A percentile compares a stretch with the other conserved stretches of the same genome.
Evolutionary conservation across 2,888 invertebrate genomes (phyloP).

Genomic region (Chelonus formosanus): DNA sequence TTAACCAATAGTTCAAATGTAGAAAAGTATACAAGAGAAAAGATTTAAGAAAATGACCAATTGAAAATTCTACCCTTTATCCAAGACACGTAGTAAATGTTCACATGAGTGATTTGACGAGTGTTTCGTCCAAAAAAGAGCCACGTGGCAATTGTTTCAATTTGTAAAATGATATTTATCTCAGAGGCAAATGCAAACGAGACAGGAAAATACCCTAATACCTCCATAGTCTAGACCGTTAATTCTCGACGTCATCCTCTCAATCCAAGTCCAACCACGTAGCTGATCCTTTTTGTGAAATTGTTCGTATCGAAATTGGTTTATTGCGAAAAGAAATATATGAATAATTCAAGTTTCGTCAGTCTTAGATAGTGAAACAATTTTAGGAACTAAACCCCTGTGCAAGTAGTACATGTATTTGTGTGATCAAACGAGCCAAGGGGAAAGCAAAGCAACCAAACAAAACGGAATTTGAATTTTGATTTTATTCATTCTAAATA

Average conservation of each 20-base stretch:
- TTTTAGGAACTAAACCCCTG: conserved; percentile 41
- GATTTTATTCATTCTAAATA: no score
- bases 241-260: conserved; percentile 23
- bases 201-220: conserved; percentile 8
- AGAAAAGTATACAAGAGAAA: no score
- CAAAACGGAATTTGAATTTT: no score
- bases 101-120: no score
- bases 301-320: conserved; percentile 58
- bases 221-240: conserved; percentile 25
- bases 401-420: background rate
- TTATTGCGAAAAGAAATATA: conserved; percentile 59
- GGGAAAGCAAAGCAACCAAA: no score
- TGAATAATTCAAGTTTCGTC: conserved; percentile 61
- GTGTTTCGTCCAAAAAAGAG: background rate
- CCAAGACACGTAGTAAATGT: no score
- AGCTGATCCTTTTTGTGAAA: conserved; percentile 40
- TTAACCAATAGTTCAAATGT: no score
- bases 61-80: no score
- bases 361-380: conserved; percentile 58
- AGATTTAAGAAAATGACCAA: no score
- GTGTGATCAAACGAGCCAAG: no score
- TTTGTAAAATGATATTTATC: conserved; percentile 28
- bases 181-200: conserved; percentile 2
- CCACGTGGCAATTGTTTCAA: conserved; percentile 32
- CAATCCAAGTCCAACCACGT: conserved; percentile 32